Evolutionary conservation across 2,888 invertebrate species (phyloP), one percentile per base, ranked within the genome.

Genomic region (Prosapia bicincta): DNA sequence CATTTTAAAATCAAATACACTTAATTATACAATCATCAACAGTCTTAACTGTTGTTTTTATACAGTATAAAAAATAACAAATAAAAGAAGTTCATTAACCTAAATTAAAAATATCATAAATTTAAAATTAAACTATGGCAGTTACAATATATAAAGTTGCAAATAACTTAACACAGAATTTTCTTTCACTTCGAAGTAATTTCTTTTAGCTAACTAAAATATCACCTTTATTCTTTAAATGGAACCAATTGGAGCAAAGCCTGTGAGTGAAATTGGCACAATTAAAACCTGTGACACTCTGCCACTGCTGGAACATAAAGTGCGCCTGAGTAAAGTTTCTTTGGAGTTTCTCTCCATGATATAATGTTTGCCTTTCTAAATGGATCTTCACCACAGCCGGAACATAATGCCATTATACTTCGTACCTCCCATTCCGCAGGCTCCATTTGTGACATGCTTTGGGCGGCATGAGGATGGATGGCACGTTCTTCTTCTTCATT

Each of bases 401-500:
- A 89, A 84, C 95, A 95, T 1, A 93, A 86, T 80, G 90, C 88
- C 91, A 94, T 92, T 0, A 94, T 93, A 10, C 92, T 92, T 80
- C 88, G 91, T 0, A 94, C 94, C 84, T 94, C 94, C 30, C 91
- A 93, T 83, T 94, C 94, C 0, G 94, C 94, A 0, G 94, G 93
- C 81, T 94, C 94, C 66, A 80, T 79, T 30, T 74, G 78, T 38
- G 74, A 77, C 66, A 73, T 71, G 13, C 32, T 26, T 3, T 74
- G 26, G 23, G 9, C 6, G 3, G 70, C 66, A 65, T 68, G 72
- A 15, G 26, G 66, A 23, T n/a, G 30, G 9, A 30, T 15, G 5
- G 24, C 67, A 23, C 71, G 66, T n/a, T 65, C 28, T 24, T 77
- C 65, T 67, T 72, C 78, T 24, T 75, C 79, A 24, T 76, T 76